Conservation (phyloP, 1,140 invertebrate species). For the Eubasilissa regina region DNA sequence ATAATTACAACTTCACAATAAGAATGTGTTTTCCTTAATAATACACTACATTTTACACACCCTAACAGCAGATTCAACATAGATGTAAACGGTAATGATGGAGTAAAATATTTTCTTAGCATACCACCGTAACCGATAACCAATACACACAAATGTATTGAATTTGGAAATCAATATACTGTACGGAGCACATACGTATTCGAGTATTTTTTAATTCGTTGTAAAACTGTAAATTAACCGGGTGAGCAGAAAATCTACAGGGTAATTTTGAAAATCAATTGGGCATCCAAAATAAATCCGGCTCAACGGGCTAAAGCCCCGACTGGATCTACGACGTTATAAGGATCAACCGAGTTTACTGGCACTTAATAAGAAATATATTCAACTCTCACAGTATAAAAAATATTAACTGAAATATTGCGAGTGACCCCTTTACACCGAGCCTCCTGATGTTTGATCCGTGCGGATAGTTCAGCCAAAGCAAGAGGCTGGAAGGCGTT, state of each 20-base stretch:
- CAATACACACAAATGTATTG: too few species aligned
- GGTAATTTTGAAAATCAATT: conserved; percentile 43
- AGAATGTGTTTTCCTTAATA: too few species aligned
- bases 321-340: neutral
- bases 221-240: conserved; percentile 21
- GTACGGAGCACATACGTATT: neutral
- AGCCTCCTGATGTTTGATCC: neutral
- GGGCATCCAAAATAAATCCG: conserved; percentile 36
- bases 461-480: neutral
- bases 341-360: neutral
- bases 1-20: too few species aligned
- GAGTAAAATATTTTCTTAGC: too few species aligned
- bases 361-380: neutral
- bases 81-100: too few species aligned
- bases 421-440: neutral
- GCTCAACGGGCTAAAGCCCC: conserved; percentile 29
- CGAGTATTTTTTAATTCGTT: neutral
- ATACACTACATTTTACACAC: too few species aligned
- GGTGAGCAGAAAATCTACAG: conserved; percentile 27
- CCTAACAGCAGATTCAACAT: too few species aligned
- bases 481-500: conserved; percentile 45
- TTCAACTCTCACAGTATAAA: too few species aligned
- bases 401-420: neutral
- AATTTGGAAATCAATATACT: neutral
- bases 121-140: too few species aligned